Conservation (phyloP, 2,113 vertebrate species). For the Onychorhynchus coronatus region DNA sequence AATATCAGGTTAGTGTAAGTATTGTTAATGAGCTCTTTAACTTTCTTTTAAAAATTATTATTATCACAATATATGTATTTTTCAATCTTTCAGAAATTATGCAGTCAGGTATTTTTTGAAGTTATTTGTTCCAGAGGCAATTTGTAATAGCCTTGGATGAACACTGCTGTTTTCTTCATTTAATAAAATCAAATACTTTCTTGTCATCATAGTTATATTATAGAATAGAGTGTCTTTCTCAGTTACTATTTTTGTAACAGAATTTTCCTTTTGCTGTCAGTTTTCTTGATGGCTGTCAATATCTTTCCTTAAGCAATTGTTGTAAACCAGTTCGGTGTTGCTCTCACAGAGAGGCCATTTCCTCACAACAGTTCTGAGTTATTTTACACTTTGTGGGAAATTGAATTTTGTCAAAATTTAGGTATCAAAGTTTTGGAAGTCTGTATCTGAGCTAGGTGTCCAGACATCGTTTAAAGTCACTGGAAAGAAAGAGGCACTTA, state of each 20-base stretch:
- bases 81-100: not conserved
- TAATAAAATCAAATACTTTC: not conserved
- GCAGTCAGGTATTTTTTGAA: not conserved
- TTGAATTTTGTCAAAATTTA: not conserved
- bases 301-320: not conserved
- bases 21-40: not conserved
- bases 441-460: not conserved
- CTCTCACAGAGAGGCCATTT: not conserved
- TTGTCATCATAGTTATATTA: not conserved
- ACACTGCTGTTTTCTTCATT: not conserved
- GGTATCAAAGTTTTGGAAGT: not conserved
- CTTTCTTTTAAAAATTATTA: not conserved
- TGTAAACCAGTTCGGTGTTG: not conserved
- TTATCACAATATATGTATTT: not conserved
- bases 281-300: not conserved
- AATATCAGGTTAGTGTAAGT: not conserved
- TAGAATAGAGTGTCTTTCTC: not conserved
- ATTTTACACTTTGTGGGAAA: not conserved
- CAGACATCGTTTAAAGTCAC: not conserved
- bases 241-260: not conserved
- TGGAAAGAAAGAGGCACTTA: not conserved
- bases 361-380: not conserved
- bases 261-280: not conserved
- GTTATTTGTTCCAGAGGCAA: not conserved
- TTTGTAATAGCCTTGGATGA: not conserved